Conservation (phyloP, 2,797 vertebrate species). For the Sciurus vulgaris region DNA sequence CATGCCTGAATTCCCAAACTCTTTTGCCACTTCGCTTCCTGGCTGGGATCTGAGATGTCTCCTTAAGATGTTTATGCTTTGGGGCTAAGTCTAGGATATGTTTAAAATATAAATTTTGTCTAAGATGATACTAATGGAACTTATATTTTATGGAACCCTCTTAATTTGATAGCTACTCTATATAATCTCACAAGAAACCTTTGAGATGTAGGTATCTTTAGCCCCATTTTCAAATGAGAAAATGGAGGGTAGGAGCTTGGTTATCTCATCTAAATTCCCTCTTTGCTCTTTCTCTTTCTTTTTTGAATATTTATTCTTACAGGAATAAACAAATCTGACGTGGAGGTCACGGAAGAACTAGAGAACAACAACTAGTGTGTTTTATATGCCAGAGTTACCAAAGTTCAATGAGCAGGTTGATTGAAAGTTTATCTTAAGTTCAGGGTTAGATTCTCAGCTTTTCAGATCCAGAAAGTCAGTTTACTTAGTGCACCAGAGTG, state of each 20-base stretch:
- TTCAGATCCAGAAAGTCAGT: neutral
- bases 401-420: neutral
- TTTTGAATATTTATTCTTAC: constrained; percentile 24
- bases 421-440: constrained; percentile 6
- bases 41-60: neutral
- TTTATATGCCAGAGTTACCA: neutral
- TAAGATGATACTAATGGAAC: neutral
- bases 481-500: neutral
- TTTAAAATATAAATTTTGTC: constrained; percentile 47
- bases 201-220: neutral
- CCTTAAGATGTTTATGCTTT: neutral
- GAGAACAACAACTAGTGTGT: neutral
- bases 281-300: neutral
- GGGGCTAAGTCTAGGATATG: neutral
- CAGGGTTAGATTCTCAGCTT: neutral
- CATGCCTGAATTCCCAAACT: too few species aligned
- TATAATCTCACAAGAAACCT: neutral
- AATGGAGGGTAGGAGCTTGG: neutral
- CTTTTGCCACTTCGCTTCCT: neutral
- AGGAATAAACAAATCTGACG: neutral
- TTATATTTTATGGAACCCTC: neutral
- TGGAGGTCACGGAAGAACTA: neutral
- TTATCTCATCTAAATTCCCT: constrained; percentile 14
- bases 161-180: neutral
- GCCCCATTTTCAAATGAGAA: neutral